phyloP scores from a whole-genome alignment of 2,888 invertebrate species.

The Aquatica leii region DNA sequence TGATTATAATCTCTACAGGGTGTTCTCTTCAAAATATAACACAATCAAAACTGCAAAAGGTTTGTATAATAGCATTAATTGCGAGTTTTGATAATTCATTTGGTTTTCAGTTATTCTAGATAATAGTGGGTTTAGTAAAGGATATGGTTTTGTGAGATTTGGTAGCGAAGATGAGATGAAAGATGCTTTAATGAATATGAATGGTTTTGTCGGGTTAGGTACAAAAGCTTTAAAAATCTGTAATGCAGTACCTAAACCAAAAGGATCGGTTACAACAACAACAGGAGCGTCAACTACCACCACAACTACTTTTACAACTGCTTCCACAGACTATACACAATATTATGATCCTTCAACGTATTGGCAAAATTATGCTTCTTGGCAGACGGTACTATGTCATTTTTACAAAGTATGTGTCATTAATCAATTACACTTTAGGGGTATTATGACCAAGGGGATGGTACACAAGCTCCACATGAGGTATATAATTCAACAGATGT shows the following conservation, averaged over 20 bases:
- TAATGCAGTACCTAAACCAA: constrained; percentile 89
- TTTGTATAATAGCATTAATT: constrained; percentile 49
- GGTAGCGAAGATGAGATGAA: constrained; percentile 94
- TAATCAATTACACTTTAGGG: too few species aligned
- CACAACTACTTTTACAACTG: constrained; percentile 46
- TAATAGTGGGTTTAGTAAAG: constrained; percentile 88
- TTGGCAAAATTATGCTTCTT: constrained; percentile 87
- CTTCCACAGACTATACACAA: constrained; percentile 70
- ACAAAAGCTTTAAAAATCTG: constrained; percentile 90
- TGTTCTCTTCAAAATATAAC: constrained; percentile 90
- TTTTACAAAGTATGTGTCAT: too few species aligned
- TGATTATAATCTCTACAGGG: constrained; percentile 90
- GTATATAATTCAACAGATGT: constrained; percentile 53
- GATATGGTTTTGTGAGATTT: constrained; percentile 95
- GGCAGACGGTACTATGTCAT: constrained; percentile 63
- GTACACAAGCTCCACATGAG: constrained; percentile 56
- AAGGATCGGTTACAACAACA: constrained; percentile 62
- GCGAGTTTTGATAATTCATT: constrained; percentile 47
- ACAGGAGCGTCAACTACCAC: constrained; percentile 56
- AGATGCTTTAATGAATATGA: constrained; percentile 91
- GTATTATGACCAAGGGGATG: constrained; percentile 60
- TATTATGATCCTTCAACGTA: constrained; percentile 86
- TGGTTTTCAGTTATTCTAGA: constrained; percentile 82
- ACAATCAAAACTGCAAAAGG: constrained; percentile 95
- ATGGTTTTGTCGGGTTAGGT: constrained; percentile 89